These are phyloP conservation scores for Dynastes grantii DNA, from an alignment of 2,888 invertebrate genomes.

Conservation along the genomic window DNA sequence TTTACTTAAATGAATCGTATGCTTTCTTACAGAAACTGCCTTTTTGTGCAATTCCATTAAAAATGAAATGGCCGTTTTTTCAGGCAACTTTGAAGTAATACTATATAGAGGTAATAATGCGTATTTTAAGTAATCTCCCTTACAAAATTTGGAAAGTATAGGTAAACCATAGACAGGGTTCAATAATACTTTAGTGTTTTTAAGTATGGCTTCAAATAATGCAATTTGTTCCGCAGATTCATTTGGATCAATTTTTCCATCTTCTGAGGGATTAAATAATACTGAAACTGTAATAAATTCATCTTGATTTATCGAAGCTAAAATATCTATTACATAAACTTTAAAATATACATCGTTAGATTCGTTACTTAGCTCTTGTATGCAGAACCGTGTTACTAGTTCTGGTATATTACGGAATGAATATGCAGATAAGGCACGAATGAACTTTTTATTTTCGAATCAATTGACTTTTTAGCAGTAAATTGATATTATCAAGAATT, in stretches of 20 bases:
- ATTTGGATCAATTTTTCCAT: constrained; percentile 30
- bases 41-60: constrained; percentile 15
- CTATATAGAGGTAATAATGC: constrained; percentile 20
- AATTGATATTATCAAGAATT: constrained; percentile 9
- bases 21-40: constrained; percentile 40
- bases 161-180: neutral
- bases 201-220: neutral
- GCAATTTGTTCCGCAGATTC: neutral
- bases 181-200: neutral
- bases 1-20: constrained; percentile 23
- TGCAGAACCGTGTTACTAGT: neutral
- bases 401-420: constrained; percentile 22
- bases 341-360: neutral
- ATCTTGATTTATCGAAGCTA: constrained; percentile 16
- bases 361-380: neutral
- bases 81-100: neutral
- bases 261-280: constrained; percentile 23
- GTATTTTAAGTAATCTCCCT: constrained; percentile 41
- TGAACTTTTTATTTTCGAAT: constrained; percentile 1
- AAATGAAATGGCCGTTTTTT: neutral
- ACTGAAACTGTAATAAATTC: constrained; percentile 8
- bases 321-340: neutral
- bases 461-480: neutral
- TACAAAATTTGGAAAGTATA: constrained; percentile 29
- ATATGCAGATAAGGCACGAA: neutral